A percentile compares a stretch with the other conserved stretches of the same genome.
phyloP scores from a whole-genome alignment of 2,113 vertebrate genomes.

The Notothenia coriiceps region DNA sequence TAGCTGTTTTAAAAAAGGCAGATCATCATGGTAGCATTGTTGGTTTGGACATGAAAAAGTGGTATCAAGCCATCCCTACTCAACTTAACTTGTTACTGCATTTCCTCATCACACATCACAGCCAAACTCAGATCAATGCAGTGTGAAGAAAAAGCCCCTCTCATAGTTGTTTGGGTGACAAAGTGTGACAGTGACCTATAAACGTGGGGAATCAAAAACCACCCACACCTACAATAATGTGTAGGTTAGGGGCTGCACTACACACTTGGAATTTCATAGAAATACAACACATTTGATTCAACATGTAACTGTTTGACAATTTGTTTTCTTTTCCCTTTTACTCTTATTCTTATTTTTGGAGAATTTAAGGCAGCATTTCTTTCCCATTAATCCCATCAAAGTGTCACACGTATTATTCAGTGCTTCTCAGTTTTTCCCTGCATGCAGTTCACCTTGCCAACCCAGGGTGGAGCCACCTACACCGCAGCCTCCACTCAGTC shows the following conservation, averaged over 20 bases:
- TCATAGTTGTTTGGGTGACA: conserved; percentile 11
- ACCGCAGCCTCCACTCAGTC: conserved; percentile 21
- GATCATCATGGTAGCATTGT: too few species aligned
- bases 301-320: neutral
- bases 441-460: neutral
- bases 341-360: neutral
- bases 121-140: neutral
- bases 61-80: too few species aligned
- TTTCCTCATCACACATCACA: neutral
- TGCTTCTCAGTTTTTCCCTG: neutral
- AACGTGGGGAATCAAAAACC: conserved; percentile 59
- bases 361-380: neutral
- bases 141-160: conserved; percentile 56
- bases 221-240: conserved; percentile 26
- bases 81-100: neutral
- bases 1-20: too few species aligned
- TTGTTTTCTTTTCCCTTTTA: neutral
- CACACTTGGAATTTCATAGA: neutral
- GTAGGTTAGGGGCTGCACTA: conserved; percentile 14
- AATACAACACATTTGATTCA: neutral
- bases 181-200: conserved; percentile 43
- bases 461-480: conserved; percentile 31
- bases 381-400: conserved; percentile 6
- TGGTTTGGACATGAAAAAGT: too few species aligned
- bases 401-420: neutral